A percentile compares a stretch with the other conserved stretches of the same genome.
Conservation (phyloP, 2,113 vertebrate species). For the Charadrius vociferus region DNA sequence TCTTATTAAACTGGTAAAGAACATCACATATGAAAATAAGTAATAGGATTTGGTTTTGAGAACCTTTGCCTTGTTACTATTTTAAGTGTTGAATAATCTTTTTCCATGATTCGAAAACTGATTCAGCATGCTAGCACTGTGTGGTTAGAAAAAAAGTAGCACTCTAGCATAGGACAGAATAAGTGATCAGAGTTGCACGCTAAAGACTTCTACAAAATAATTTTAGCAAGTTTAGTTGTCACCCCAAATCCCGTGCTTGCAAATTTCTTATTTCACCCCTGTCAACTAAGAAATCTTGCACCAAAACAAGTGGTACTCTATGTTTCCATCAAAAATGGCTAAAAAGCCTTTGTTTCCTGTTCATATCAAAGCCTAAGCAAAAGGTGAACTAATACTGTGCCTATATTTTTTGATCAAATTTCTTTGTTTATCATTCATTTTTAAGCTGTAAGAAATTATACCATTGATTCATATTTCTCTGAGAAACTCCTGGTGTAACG, state of each 20-base stretch:
- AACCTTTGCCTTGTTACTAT: not conserved
- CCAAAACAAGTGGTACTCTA: not conserved
- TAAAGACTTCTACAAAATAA: not conserved
- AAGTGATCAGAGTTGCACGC: not conserved
- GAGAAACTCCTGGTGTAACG: not conserved
- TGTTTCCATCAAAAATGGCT: not conserved
- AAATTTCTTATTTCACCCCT: not conserved
- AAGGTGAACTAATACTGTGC: not conserved
- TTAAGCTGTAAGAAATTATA: not conserved
- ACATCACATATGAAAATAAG: not conserved
- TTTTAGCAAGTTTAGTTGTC: not conserved
- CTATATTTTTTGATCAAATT: not conserved
- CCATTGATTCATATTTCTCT: not conserved
- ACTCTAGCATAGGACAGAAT: rapidly evolving
- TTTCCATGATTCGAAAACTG: not conserved
- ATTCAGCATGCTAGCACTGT: not conserved
- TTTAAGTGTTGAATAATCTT: not conserved
- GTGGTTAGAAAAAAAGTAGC: not conserved
- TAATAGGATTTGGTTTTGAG: not conserved
- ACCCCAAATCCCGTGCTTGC: not conserved
- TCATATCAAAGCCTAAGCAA: not conserved
- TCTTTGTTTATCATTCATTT: not conserved
- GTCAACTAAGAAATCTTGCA: not conserved
- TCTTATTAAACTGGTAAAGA: not conserved
- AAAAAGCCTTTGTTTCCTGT: not conserved